Base-by-base conservation (phyloP, 2,797 vertebrate species). In the Gobionotothen gibberifrons region DNA sequence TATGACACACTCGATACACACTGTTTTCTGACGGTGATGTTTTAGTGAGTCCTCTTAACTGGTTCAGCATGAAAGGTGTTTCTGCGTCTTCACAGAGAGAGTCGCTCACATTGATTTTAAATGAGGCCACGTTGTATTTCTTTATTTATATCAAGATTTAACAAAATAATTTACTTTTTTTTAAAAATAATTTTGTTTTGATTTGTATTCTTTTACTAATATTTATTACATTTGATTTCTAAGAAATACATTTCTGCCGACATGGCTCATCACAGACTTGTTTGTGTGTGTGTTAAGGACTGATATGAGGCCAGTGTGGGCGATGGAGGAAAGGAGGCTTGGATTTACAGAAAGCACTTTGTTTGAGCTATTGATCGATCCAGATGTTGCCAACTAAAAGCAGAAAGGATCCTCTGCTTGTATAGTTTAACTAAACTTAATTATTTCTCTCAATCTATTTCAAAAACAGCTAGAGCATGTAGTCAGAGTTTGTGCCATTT, bases 401-500 rank as follows among this genome's bases (percentile, higher is more conserved):
- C 74, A 57, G 66, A 9, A 44, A 65, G 54, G 16, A 53, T 66
- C 56, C 29, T 42, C 60, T 40, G 54, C 49, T 69, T 19, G 9
- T 42, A 22, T 39, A 53, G 43, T 59, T 69, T 39, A n/a, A 39
- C 44, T 55, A 65, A 10, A 49, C 39, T 44, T 9, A 13, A 7
- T 60, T 69, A 3, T 77, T 72, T 51, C 64, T 47, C 60, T 74
- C 53, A 39, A 4, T 44, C 48, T 9, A 42, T 67, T 26, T 62
- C 0, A 36, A 55, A 73, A 40, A 59, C 69, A 26, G 49, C 67
- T 32, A 3, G 11, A 70, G 52, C 3, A 0, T 7, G 2, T 49
- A 19, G 42, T 56, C 49, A 36, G 19, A 21, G 54, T 14, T 10
- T 39, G 87, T 82, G 86, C 84, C 80, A 81, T 78, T 76, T 82